Base-by-base conservation (phyloP, 2,113 vertebrate species). In the Nothobranchius kuhntae region DNA sequence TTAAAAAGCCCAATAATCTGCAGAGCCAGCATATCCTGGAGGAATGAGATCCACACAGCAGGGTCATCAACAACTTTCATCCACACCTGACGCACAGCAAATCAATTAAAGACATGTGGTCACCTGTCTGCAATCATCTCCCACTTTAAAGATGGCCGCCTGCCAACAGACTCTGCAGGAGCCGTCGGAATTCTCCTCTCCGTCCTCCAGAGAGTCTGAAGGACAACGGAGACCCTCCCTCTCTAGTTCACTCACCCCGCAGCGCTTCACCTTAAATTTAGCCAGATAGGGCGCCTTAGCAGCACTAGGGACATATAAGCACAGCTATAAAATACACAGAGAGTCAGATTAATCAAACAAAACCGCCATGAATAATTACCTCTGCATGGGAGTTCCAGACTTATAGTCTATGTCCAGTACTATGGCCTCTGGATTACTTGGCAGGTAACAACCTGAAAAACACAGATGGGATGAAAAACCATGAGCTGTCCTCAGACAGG, bases 1-100 rank as follows among this genome's bases (percentile, higher is more conserved):
- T 98, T 99, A 86, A 99, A 99, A 38, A 99, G 95, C 53, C 96
- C 98, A 0, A 99, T 99, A 91, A 99, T 99, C 94, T 99, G 98
- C 81, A 99, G 92, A 45, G 98, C 98, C 69, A 99, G 89, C 98
- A 99, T 99, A 69, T 99, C 98, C 98, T 99, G 87, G 8, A 83
- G 54, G 38, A 65, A 50, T 15, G 24, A 30, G 21, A 52, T 30
- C 21, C 24, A 36, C 17, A 21, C 30, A 48, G 2, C 9, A 40
- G 38, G 38, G 38, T 40, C 60, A 11, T 1, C 7, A 11, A 21
- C 9, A 7, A 50, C 26, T 12, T 35, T 7, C 17, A 14, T 44
- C 56, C 13, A 35, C 2, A 3, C 1, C 44, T 4, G 26, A 47
- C 35, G 15, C 44, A 45, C 12, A 13, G 42, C 14, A 26, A 24